phyloP scores from a whole-genome alignment of 2,888 invertebrate species.

The Pinctada fucata region DNA sequence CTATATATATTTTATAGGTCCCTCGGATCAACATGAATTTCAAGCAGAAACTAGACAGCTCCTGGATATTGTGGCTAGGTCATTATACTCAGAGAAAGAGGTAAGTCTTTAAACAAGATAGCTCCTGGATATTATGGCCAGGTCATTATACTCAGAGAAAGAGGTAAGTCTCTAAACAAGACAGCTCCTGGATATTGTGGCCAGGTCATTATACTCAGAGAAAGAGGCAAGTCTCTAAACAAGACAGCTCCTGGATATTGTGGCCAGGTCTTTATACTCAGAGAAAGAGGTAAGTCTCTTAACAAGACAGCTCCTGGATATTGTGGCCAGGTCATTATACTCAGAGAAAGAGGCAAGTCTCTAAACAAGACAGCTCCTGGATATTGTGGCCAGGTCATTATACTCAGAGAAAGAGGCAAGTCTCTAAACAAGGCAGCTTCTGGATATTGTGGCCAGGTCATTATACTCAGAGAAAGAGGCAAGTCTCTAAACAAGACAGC shows the following conservation, averaged over 20 bases:
- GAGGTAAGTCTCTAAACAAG: conserved; percentile 88
- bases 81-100: conserved; percentile 98
- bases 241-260: too few relatives aligned
- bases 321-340: too few relatives aligned
- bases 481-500: conserved; percentile 86
- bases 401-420: conserved; percentile 96
- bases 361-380: conserved; percentile 95
- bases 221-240: conserved; percentile 84
- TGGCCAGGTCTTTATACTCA: not conserved
- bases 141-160: conserved; percentile 97
- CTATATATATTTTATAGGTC: conserved; percentile 59
- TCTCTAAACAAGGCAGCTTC: conserved; percentile 40
- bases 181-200: conserved; percentile 97
- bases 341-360: conserved; percentile 90
- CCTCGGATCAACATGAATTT: conserved; percentile 87
- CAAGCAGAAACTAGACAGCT: conserved; percentile 97
- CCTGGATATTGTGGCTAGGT: conserved; percentile 96
- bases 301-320: too few relatives aligned
- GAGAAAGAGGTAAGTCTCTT: conserved; percentile 91
- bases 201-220: conserved; percentile 96
- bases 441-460: conserved; percentile 98
- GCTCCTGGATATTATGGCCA: conserved; percentile 93
- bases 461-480: conserved; percentile 98
- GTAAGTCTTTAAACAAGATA: conserved; percentile 77
- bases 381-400: conserved; percentile 97